Base-by-base conservation (phyloP, 2,797 vertebrate genomes). In the Acanthis flammea region DNA sequence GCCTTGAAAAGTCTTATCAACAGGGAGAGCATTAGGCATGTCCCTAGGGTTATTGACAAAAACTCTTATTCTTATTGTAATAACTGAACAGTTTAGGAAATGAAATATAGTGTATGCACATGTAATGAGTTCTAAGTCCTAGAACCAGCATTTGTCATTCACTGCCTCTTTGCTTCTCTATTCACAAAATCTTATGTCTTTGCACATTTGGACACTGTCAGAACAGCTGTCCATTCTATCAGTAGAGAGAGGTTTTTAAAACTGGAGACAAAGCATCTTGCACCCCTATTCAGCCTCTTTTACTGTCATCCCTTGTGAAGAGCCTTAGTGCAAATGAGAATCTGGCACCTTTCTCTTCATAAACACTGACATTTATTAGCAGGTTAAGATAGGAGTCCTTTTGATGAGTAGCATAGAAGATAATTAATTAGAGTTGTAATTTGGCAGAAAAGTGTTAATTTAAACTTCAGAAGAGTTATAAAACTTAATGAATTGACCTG, bases 371-470 rank as follows among this genome's bases (percentile, higher is more conserved):
- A 77, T 86, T 94, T 94, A 86, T 95, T 96, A 96, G 72, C 91
- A 93, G 84, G 68, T 82, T 68, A 82, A 93, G 58, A 48, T 19
- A 47, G 81, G 19, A 88, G 17, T 88, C 33, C 70, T 93, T 96
- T 92, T 95, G 88, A 96, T 88, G 83, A 31, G 1, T 57, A 73
- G n/a, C 35, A 3, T 45, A 45, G 73, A 91, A 86, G 79, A 84
- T 80, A 95, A 96, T 88, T 96, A 96, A 94, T 94, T 94, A 88
- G 87, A 90, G 54, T 92, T 91, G 58, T 92, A 94, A 91, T 88
- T 96, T 76, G 66, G n/a, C n/a, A 87, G 65, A 93, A 94, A 91
- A 92, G 82, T 95, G 62, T 96, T 94, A 92, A 90, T 81, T 94
- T 80, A 90, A 95, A 84, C 92, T 88, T 95, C 91, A 91, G 75